Evolutionary conservation across 2,888 invertebrate genomes (phyloP).

Genomic region (Caenorhabditis sp.): DNA sequence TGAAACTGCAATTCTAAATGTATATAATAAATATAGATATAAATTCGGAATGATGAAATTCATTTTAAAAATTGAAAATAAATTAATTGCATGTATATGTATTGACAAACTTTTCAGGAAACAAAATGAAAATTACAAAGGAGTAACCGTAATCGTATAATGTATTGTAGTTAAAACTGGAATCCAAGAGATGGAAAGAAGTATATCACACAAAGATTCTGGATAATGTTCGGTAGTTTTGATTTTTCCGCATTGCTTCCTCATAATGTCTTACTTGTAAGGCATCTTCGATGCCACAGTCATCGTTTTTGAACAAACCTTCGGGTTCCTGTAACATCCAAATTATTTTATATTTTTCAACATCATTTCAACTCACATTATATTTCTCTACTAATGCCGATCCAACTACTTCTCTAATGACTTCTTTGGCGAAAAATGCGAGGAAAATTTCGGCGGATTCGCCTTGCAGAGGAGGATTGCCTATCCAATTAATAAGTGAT

Average conservation of each 20-base stretch:
- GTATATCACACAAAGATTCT: neutral
- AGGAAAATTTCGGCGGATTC: neutral
- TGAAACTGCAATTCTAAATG: constrained; percentile 18
- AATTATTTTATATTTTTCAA: too few relatives aligned
- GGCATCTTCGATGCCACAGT: neutral
- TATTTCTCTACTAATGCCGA: neutral
- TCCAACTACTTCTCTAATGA: neutral
- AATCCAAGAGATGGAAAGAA: neutral
- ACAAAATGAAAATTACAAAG: too few relatives aligned
- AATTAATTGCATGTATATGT: too few relatives aligned
- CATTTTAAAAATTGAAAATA: neutral
- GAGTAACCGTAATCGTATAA: neutral
- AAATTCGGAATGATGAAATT: too few relatives aligned
- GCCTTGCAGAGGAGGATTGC: neutral
- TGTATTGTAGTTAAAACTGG: too few relatives aligned
- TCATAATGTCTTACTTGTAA: neutral
- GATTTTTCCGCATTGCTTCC: neutral
- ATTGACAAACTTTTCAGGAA: too few relatives aligned
- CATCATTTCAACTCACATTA: neutral
- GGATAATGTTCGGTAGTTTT: neutral
- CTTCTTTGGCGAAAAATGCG: constrained; percentile 1
- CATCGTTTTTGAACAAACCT: neutral
- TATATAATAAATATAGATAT: too few relatives aligned
- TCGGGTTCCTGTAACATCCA: neutral
- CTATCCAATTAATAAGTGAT: neutral